Evolutionary conservation across 2,113 vertebrate genomes (phyloP), one percentile per base, ranked within the genome.

Genomic region (Mola mola): DNA sequence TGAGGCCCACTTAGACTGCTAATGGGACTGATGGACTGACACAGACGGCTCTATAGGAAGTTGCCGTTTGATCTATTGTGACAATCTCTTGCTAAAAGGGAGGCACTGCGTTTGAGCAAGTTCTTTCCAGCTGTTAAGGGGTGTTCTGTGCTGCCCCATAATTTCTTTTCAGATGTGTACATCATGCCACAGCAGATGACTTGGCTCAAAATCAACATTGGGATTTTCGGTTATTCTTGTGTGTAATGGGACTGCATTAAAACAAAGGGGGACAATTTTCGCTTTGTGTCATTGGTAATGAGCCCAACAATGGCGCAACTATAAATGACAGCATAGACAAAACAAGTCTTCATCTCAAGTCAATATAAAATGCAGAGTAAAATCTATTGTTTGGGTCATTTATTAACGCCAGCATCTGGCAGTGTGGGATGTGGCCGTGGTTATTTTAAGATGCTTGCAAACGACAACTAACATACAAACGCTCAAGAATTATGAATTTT

Each of bases 1-100:
- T 79, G 75, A 87, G 87, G 25, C 12, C 76, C 75, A 88, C 68
- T 88, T 87, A 86, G 87, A 80, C 77, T 83, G 81, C 74, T 87
- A 87, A 90, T 89, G 75, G 75, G 81, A 85, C 68, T 87, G 86
- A 88, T 83, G 77, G 72, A 81, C 72, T 75, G 75, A 81, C 72
- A 77, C 42, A 38, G 74, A 66, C 78, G 66, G 67, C 78, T 72
- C 78, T 58, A 59, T 70, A 31, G 77, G 82, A 84, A 81, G 69
- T 75, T 52, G 55, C 65, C 63, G 41, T 74, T 43, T 65, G 55
- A 75, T 79, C 65, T 65, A 31, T 56, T 33, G 59, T 66, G 75
- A 65, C 58, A 62, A 48, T 77, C 28, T 64, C 20, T 65, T 2
- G 24, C 66, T 72, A 60, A 75, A 60, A 69, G 64, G 22, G 29